phyloP scores from a whole-genome alignment of 1,140 invertebrate genomes.

The Megathymus violae region DNA sequence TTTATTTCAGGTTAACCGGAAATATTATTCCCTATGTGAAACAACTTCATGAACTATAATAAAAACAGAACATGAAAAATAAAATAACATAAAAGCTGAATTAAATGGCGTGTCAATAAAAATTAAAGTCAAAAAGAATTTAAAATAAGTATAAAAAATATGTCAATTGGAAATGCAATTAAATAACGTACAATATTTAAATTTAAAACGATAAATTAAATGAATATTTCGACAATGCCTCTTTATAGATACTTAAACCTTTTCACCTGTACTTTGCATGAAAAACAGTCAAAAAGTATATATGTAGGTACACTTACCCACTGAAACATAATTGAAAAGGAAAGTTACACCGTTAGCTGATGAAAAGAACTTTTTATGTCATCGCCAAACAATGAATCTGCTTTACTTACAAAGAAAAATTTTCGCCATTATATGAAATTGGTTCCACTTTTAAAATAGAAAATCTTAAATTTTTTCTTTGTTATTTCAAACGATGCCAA shows the following conservation, averaged over 20 bases:
- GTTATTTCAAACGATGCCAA: not conserved
- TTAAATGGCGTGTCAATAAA: not conserved
- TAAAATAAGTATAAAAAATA: not conserved
- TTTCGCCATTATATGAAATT: slow-evolving; percentile 12
- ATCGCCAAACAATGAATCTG: not conserved
- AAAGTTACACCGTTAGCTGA: slow-evolving; percentile 1
- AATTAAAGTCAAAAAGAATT: too few relatives aligned
- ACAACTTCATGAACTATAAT: too few relatives aligned
- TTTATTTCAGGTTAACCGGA: too few relatives aligned
- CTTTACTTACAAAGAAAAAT: slow-evolving; percentile 16
- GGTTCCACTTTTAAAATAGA: slow-evolving; percentile 7
- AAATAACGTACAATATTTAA: too few relatives aligned
- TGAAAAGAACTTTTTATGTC: slow-evolving; percentile 12
- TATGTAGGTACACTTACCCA: not conserved
- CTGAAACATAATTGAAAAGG: not conserved
- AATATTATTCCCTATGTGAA: too few relatives aligned
- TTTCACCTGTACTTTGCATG: not conserved
- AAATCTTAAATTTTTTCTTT: not conserved
- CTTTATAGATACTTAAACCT: too few relatives aligned
- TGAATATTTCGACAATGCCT: too few relatives aligned
- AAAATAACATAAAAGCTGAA: too few relatives aligned
- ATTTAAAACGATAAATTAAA: too few relatives aligned
- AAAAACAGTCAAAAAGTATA: not conserved
- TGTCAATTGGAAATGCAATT: too few relatives aligned
- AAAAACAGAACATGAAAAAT: too few relatives aligned